phyloP scores from a whole-genome alignment of 1,140 invertebrate genomes.

The Drosophila auraria region DNA sequence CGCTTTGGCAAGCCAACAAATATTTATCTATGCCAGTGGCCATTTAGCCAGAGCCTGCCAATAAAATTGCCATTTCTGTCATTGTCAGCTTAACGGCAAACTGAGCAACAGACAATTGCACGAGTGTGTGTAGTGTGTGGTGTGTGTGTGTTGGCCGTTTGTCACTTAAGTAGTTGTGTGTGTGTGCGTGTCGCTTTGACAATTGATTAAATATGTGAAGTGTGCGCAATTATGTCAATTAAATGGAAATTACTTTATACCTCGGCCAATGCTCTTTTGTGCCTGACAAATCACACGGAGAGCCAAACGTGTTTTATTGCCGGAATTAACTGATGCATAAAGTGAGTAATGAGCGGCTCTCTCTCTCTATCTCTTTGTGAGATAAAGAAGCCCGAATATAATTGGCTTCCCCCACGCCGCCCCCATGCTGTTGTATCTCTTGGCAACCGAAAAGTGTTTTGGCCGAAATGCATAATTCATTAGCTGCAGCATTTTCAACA shows the following conservation, averaged over 20 bases:
- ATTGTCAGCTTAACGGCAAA: slow-evolving; percentile 82
- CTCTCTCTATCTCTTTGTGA: no score
- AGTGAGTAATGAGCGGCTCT: slow-evolving; percentile 56
- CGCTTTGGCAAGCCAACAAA: slow-evolving; percentile 77
- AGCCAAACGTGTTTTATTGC: slow-evolving; percentile 25
- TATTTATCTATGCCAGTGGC: slow-evolving; percentile 82
- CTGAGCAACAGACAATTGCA: slow-evolving; percentile 71
- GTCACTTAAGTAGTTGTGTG: slow-evolving; percentile 40
- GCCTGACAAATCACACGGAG: slow-evolving; percentile 51
- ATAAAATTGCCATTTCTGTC: slow-evolving; percentile 79
- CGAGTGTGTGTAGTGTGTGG: slow-evolving; percentile 14
- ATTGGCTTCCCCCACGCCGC: slow-evolving; percentile 49
- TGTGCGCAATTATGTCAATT: slow-evolving; percentile 83
- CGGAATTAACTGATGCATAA: slow-evolving; percentile 57
- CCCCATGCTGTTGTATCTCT: slow-evolving; percentile 5
- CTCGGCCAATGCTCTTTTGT: slow-evolving; percentile 55
- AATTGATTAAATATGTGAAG: slow-evolving; percentile 83
- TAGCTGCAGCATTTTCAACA: slow-evolving; percentile 8
- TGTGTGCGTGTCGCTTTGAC: slow-evolving; percentile 58
- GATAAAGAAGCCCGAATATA: slow-evolving; percentile 45
- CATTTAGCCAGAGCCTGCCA: slow-evolving; percentile 78
- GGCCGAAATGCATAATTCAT: slow-evolving; percentile 31
- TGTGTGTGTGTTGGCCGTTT: slow-evolving; percentile 9
- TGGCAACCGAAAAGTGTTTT: slow-evolving; percentile 43
- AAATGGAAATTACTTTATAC: slow-evolving; percentile 82